Evolutionary conservation across 2,797 vertebrate species (phyloP).

Genomic region (Mus spretus): DNA sequence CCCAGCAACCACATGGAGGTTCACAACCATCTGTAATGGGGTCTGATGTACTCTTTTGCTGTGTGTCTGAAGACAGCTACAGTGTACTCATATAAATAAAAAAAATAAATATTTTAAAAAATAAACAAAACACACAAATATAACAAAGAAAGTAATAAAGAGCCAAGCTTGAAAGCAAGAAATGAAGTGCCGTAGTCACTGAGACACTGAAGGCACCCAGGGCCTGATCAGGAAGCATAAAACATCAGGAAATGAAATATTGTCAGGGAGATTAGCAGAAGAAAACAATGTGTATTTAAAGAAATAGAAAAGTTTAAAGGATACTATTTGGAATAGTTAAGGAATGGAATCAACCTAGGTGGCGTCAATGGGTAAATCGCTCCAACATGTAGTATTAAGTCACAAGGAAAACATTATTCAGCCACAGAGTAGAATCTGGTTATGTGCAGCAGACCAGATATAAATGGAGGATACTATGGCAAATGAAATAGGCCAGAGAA

Average conservation of each 20-base stretch:
- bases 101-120: neutral
- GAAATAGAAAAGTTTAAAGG: constrained; percentile 19
- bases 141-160: neutral
- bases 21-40: no score
- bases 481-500: neutral
- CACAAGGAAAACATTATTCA: neutral
- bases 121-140: neutral
- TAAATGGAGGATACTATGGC: neutral
- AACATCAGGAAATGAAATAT: neutral
- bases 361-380: neutral
- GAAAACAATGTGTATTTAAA: constrained; percentile 45
- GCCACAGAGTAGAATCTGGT: neutral
- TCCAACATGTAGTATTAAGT: neutral
- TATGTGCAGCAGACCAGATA: neutral
- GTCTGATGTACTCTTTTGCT: no score
- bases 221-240: neutral
- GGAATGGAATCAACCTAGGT: neutral
- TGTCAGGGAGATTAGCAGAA: neutral
- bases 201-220: neutral
- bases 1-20: no score
- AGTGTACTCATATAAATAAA: no score
- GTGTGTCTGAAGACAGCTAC: no score
- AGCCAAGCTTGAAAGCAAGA: neutral
- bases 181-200: neutral
- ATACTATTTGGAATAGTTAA: neutral